Evolutionary conservation across 2,888 invertebrate genomes (phyloP).

Genomic region (Sarcophaga caerulescens): DNA sequence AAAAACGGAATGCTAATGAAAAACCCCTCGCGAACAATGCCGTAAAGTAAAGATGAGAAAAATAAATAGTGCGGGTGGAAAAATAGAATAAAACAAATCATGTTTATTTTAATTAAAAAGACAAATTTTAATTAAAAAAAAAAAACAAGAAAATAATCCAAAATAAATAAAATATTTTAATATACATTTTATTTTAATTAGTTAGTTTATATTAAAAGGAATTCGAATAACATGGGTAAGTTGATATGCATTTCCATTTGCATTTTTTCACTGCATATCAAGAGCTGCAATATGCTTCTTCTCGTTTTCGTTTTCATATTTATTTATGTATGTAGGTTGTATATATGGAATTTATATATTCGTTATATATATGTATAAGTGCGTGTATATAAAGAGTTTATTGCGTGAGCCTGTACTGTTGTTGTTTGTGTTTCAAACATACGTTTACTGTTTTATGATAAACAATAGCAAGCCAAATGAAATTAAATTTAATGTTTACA

Average conservation of each 20-base stretch:
- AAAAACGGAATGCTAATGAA: slow-evolving; percentile 7
- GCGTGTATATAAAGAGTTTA: neutral
- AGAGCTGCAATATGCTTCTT: neutral
- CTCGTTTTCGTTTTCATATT: too few relatives aligned
- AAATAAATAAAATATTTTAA: too few relatives aligned
- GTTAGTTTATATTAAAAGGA: slow-evolving; percentile 6
- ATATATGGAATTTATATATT: neutral
- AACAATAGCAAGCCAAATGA: neutral
- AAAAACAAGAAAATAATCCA: neutral
- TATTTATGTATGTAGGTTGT: too few relatives aligned
- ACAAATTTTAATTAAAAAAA: slow-evolving; percentile 3
- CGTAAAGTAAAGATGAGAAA: slow-evolving; percentile 34
- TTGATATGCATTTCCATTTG: slow-evolving; percentile 12
- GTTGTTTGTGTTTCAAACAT: neutral
- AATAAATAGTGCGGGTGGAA: slow-evolving; percentile 29
- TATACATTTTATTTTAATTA: too few relatives aligned
- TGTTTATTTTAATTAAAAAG: neutral
- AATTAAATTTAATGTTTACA: neutral
- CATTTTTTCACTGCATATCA: neutral
- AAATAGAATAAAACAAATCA: slow-evolving; percentile 2
- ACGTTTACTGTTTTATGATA: neutral
- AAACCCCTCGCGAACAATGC: slow-evolving; percentile 50
- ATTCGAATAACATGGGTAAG: slow-evolving; percentile 43
- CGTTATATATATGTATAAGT: neutral
- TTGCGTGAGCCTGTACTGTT: neutral